Base-by-base conservation (phyloP, 2,888 invertebrate species). In the Biston stratarius region DNA sequence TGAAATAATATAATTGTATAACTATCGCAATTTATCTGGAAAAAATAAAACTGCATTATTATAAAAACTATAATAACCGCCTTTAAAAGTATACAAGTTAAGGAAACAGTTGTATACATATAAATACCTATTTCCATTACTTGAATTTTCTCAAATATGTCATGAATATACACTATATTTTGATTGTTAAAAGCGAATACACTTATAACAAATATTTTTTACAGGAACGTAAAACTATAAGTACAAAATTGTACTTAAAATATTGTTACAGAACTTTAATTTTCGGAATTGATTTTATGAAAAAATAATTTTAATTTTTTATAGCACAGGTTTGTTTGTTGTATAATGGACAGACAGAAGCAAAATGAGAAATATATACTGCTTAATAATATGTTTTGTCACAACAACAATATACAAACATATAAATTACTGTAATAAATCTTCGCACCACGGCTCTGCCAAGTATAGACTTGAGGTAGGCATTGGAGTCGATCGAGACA, bases 11-110 rank as follows among this genome's bases (percentile, higher is more conserved):
- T 87, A 79, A 83, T 52, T 84, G 75, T 82, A 80, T 83, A 81
- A 85, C 85, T 90, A 86, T 90, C 81, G 57, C 71, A 75, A 81
- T 87, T 84, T 83, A 84, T 78, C 80, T 81, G 80, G 78, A 80
- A 82, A 79, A 82, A 81, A 69, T 66, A 72, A 69, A 63, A 71
- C 14, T 64, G 69, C 67, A 74, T 64, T 69, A 71, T 64, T 69
- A 62, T 71, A 72, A 67, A 60, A 71, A 66, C 56, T 70, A 67
- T 70, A 34, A 69, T 76, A 71, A 69, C 72, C 73, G 74, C 76
- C 74, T 76, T 73, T 70, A 44, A 69, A 67, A 70, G 72, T 73
- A 76, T 74, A 74, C 75, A 72, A 73, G 59, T 53, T 72, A 70
- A 64, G 61, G 61, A 67, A 69, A 68, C 65, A 57, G 61, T 69